Conservation (phyloP, 2,888 invertebrate species). For the Drosophila tripunctata region DNA sequence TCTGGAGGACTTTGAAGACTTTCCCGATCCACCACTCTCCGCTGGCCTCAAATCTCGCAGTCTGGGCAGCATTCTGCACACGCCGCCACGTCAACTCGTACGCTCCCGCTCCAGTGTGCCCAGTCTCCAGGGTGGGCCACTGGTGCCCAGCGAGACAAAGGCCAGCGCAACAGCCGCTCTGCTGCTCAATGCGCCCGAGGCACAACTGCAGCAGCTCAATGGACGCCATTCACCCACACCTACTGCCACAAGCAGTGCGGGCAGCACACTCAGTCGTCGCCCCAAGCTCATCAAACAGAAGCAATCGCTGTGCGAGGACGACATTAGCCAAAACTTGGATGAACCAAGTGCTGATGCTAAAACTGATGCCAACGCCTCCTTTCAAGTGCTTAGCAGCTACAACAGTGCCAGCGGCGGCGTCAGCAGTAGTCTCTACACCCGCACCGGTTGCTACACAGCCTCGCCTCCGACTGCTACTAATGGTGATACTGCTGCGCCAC, state of each 20-base stretch:
- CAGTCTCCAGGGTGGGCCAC: conserved; percentile 86
- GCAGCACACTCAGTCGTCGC: conserved; percentile 77
- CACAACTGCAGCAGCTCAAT: conserved; percentile 45
- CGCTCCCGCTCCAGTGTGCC: conserved; percentile 91
- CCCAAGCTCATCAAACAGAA: conserved; percentile 94
- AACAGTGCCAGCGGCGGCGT: conserved; percentile 75
- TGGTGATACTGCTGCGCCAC: too few relatives aligned
- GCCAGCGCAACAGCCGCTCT: conserved; percentile 46
- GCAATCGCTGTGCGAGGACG: conserved; percentile 91
- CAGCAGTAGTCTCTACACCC: conserved; percentile 69
- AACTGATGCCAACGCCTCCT: conserved; percentile 34
- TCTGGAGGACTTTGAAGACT: conserved; percentile 88
- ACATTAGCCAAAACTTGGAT: conserved; percentile 46
- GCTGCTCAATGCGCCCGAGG: conserved; percentile 50
- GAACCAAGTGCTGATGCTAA: conserved; percentile 41
- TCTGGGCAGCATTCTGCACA: conserved; percentile 92
- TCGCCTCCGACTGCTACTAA: background rate
- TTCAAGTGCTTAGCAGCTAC: conserved; percentile 80
- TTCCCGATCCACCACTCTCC: conserved; percentile 86
- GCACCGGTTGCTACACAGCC: conserved; percentile 51
- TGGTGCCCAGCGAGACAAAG: conserved; percentile 60
- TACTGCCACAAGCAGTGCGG: conserved; percentile 52
- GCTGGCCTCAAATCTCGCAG: conserved; percentile 92
- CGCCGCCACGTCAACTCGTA: conserved; percentile 89
- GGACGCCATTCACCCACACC: conserved; percentile 74